Evolutionary conservation across 2,113 vertebrate species (phyloP), one percentile per base, ranked within the genome.

Genomic region (Dinomys branickii): DNA sequence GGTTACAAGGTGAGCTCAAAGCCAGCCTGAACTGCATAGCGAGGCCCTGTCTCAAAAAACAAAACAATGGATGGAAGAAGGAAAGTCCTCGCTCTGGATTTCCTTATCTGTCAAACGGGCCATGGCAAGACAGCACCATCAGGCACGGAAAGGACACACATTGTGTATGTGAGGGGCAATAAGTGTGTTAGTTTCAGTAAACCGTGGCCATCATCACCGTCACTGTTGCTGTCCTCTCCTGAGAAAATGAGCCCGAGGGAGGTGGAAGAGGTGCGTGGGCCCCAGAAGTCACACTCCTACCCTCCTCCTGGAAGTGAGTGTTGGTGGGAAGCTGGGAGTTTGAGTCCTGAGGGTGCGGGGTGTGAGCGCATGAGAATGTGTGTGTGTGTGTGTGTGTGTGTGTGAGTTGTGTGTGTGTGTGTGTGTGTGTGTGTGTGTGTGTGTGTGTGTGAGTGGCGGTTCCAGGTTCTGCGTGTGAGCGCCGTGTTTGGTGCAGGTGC

Each of bases 81-180:
- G 41, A 26, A 75, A 88, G 30, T 41, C n/a, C 11, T 59, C 67
- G 11, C 54, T 86, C 63, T 85, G 33, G 5, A 67, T 63, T 52
- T 83, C 16, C 87, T 94, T 65, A 13, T 80, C 90, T 93, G 54
- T 92, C 80, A 84, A 92, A 52, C 22, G 54, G 54, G 56, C n/a
- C n/a, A n/a, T n/a, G n/a, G n/a, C n/a, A n/a, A n/a, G 26, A 26
- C 1, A 41, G 24, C 44, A 47, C 41, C 54, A 3, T 50, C 44
- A 61, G 63, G 35, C 24, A 63, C 28, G 50, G 63, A 24, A 28
- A 58, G 17, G 65, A 30, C 50, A 30, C 59, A 44, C 65, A 10
- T 61, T n/a, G 9, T 58, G 50, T 50, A n/a, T 12, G 4, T 11
- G 35, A 69, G 11, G 26, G 5, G 7, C 54, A 44, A 12, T 5